Evolutionary conservation across 2,888 invertebrate genomes (phyloP), one percentile per base, ranked within the genome.

Genomic region (Rhaphigaster nebulosa): DNA sequence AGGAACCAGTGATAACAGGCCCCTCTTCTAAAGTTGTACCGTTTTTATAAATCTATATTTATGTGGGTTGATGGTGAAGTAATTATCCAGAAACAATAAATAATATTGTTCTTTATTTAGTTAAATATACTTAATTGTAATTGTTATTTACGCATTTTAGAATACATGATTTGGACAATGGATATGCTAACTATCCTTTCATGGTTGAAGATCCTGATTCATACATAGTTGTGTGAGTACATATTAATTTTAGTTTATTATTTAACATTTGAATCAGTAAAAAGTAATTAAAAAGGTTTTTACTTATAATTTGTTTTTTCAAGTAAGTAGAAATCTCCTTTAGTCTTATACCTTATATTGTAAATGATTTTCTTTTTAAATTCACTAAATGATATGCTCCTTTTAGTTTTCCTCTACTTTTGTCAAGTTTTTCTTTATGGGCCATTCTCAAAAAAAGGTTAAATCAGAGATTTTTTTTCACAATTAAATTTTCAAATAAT

Each of bases 201-300:
- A 90, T 88, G 34, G 88, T 89, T 10, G 91, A 92, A 54, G 90
- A 92, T 87, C 76, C 52, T 54, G 92, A 91, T 87, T 90, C 87
- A 84, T 91, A 90, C 50, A 91, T 92, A 76, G 91, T 92, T 45
- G 90, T 92, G 91, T 91, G 38, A 91, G 91, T 91, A 52, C 15
- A 65, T 84, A 38, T 50, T 84, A 84, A 38, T 80, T 65, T 65
- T 60, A n/a, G 12, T 60, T 60, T 65, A 65, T 65, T 65, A 29
- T n/a, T 56, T 1, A 54, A 60, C 10, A n/a, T n/a, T 60, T 60
- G 8, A 26, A 60, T n/a, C n/a, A n/a, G 4, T n/a, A 56, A 23
- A 20, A 56, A 56, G 54, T 56, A 23, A 23, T 56, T 6, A 2
- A 23, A 56, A 56, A 23, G 3, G 10, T 10, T 10, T 26, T 60